Base-by-base conservation (phyloP, 2,113 vertebrate genomes). In the Embiotoca jacksoni region DNA sequence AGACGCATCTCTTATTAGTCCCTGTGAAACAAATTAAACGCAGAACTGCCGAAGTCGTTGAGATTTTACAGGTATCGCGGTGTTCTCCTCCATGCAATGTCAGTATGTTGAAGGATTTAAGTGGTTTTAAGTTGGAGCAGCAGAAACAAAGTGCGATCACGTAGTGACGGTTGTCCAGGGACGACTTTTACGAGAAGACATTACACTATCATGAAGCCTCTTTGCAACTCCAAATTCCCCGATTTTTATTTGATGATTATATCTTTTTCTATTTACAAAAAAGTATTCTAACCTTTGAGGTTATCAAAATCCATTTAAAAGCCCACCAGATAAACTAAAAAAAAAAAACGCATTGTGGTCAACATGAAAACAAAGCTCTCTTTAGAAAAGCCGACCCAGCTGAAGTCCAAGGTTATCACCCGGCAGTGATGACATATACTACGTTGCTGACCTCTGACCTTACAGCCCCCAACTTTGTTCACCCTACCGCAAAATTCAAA, bases 21-120 rank as follows among this genome's bases (percentile, higher is more conserved):
- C 84, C 86, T 72, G 39, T 84, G 83, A 86, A 89, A 81, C 80
- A 65, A 75, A 90, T 87, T 79, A 86, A 76, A 82, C 0, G 1
- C 44, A 60, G 77, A 73, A n/a, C 57, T 44, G 80, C 67, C 67
- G 5, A 37, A 11, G 35, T 67, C 0, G 30, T 7, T 50, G 49
- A 75, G 59, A 68, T 72, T 23, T 66, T 33, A 64, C 62, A 54
- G 76, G 70, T 77, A 47, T 66, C 6, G 23, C 74, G 52, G 69
- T 30, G 11, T 67, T 47, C 13, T 54, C 37, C 37, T 52, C 55
- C 3, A 81, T 54, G 76, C 41, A 0, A 35, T 55, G 63, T 65
- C 72, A 57, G 61, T 66, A 57, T 80, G 80, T 71, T 59, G 30
- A 61, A 41, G 61, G 49, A 70, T 62, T 67, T n/a, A 62, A 23